Conservation (phyloP, 2,113 vertebrate genomes). For the Gallinago paraguaiae region DNA sequence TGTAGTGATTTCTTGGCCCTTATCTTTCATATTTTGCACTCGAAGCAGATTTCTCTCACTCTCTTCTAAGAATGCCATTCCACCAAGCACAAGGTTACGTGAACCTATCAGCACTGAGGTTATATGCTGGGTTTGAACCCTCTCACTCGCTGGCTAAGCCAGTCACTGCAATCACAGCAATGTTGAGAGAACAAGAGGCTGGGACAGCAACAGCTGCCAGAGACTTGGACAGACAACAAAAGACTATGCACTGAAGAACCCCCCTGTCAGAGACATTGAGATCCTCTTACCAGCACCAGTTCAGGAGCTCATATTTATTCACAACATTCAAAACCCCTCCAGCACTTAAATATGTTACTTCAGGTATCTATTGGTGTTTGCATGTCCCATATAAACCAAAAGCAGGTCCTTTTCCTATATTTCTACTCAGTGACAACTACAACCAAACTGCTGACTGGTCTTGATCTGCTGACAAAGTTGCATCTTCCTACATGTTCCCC, state of each 20-base stretch:
- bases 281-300: neutral
- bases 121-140: neutral
- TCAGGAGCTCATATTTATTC: neutral
- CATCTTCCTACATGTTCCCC: neutral
- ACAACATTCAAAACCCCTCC: too few species aligned
- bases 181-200: neutral
- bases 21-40: neutral
- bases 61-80: neutral
- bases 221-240: neutral
- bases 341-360: neutral
- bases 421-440: neutral
- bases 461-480: neutral
- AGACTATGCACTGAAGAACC: neutral
- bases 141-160: neutral
- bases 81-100: neutral
- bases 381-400: neutral
- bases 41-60: neutral
- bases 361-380: neutral
- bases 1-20: neutral
- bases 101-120: neutral
- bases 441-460: neutral
- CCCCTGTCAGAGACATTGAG: neutral
- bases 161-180: neutral
- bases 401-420: neutral
- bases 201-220: neutral